A percentile compares a stretch with the other conserved stretches of the same genome.
Conservation (phyloP, 1,140 invertebrate species). For the Monochamus saltuarius region DNA sequence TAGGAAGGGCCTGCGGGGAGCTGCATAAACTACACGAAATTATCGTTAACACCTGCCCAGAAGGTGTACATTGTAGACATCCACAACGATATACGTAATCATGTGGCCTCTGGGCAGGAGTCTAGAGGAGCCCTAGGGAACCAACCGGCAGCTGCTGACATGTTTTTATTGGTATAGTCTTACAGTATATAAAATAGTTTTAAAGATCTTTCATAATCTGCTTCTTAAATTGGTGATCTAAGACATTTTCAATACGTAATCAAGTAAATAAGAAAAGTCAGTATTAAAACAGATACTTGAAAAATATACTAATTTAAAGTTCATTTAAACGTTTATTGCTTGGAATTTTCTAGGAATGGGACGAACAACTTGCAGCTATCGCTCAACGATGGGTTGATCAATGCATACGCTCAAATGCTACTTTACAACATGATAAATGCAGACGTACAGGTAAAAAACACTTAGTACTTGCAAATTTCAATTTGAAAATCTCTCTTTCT, state of each 20-base stretch:
- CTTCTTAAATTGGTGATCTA: no score
- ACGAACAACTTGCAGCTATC: constrained; percentile 26
- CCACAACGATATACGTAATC: constrained; percentile 32
- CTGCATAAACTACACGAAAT: constrained; percentile 27
- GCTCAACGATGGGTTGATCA: constrained; percentile 33
- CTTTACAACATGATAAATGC: constrained; percentile 28
- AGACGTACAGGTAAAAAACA: constrained; percentile 21
- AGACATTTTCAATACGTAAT: no score
- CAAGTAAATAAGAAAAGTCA: background rate
- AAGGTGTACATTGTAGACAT: constrained; percentile 27
- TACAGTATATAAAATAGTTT: no score
- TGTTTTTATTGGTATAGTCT: constrained; percentile 24
- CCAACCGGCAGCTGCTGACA: constrained; percentile 29
- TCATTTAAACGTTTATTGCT: background rate
- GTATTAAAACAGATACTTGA: background rate
- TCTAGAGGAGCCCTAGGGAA: constrained; percentile 21
- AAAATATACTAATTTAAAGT: constrained; percentile 10
- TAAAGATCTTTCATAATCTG: no score
- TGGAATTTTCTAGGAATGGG: constrained; percentile 26
- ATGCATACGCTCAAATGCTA: constrained; percentile 19
- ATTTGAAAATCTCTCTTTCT: background rate
- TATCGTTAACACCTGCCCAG: constrained; percentile 11
- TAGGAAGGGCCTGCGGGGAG: constrained; percentile 20
- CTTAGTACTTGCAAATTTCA: background rate
- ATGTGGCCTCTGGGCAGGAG: constrained; percentile 29